Evolutionary conservation across 2,797 vertebrate species (phyloP).

Genomic region (Cynopterus sphinx): DNA sequence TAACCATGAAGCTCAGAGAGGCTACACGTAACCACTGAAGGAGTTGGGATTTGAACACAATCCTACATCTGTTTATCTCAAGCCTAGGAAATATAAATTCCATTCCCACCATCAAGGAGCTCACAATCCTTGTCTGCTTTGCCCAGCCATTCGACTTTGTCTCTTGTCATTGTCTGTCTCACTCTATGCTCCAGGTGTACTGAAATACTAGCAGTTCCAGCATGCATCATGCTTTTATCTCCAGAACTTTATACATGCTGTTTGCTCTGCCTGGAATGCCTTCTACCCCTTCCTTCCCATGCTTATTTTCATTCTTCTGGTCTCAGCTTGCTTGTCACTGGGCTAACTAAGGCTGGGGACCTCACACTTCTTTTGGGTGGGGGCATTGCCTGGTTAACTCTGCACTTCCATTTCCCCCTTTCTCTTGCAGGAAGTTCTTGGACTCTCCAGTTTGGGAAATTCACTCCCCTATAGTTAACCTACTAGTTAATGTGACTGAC

Average conservation of each 20-base stretch:
- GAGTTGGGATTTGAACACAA: background rate
- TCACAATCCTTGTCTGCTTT: background rate
- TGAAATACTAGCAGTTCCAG: background rate
- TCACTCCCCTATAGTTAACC: background rate
- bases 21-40: background rate
- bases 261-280: background rate
- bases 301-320: background rate
- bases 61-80: background rate
- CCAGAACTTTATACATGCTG: background rate
- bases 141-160: background rate
- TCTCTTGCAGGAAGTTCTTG: background rate
- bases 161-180: background rate
- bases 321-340: background rate
- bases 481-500: background rate
- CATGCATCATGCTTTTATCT: background rate
- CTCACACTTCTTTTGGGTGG: background rate
- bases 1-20: background rate
- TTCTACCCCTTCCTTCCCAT: background rate
- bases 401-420: background rate
- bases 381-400: background rate
- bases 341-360: background rate
- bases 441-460: background rate
- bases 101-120: background rate
- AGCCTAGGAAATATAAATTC: background rate
- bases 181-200: background rate